These are phyloP conservation scores for Cantharis nigra DNA, from an alignment of 2,888 invertebrate genomes.

Conservation along the genomic window DNA sequence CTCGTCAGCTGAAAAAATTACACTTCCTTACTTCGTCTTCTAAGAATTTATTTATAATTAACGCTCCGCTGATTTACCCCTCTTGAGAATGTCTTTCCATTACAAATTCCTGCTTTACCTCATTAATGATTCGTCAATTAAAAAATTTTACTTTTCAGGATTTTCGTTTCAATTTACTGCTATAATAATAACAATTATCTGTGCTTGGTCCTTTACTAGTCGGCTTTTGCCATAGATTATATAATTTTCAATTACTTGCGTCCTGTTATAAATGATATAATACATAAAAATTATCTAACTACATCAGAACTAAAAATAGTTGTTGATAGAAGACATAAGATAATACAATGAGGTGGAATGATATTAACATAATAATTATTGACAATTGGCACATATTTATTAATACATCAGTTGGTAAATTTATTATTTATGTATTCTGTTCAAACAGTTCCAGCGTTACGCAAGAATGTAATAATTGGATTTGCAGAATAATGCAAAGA, in stretches of 20 bases:
- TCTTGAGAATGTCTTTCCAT: not conserved
- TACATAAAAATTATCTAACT: constrained; percentile 8
- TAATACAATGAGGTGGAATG: not conserved
- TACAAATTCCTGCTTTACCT: not conserved
- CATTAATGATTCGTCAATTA: too few species aligned
- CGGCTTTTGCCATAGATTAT: not conserved
- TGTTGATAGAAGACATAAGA: not conserved
- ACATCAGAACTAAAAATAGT: constrained; percentile 20
- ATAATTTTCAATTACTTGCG: constrained; percentile 9
- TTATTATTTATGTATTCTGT: not conserved
- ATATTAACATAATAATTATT: not conserved
- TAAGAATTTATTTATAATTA: not conserved
- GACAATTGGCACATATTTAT: not conserved
- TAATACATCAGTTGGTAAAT: not conserved
- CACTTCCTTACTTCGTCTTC: not conserved
- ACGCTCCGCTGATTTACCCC: not conserved
- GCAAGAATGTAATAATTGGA: not conserved
- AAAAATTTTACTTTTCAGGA: not conserved
- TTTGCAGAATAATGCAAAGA: not conserved
- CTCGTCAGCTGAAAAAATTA: not conserved
- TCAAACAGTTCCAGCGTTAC: not conserved
- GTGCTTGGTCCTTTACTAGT: not conserved
- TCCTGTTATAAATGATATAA: constrained; percentile 10
- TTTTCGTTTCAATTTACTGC: not conserved
- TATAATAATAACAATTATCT: not conserved